A percentile compares a stretch with the other conserved stretches of the same genome.
phyloP scores from a whole-genome alignment of 2,888 invertebrate genomes.

The Tricholauxania praeusta region DNA sequence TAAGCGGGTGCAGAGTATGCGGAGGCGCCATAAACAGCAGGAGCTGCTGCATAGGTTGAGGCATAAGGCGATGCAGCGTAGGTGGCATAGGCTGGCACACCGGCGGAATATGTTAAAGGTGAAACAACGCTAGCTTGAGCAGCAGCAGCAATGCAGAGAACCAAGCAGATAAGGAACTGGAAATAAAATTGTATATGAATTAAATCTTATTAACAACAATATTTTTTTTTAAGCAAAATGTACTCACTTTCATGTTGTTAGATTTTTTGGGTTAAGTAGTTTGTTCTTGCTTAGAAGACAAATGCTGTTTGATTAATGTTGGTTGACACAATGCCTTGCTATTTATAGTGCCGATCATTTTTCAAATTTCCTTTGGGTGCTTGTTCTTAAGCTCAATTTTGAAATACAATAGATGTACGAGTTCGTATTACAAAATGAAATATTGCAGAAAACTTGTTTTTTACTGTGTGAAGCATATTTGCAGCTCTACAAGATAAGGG shows the following conservation, averaged over 20 bases:
- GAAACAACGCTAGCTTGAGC: conserved; percentile 56
- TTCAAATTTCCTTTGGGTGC: too few species aligned
- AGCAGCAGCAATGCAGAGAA: conserved; percentile 57
- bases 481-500: too few species aligned
- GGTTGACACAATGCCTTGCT: not conserved
- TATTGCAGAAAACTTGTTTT: too few species aligned
- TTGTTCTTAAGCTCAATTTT: too few species aligned
- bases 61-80: conserved; percentile 42
- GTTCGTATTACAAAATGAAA: too few species aligned
- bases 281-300: conserved; percentile 20
- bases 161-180: conserved; percentile 60
- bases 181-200: too few species aligned
- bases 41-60: too few species aligned
- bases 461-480: too few species aligned
- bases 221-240: not conserved
- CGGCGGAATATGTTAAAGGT: conserved; percentile 44
- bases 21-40: too few species aligned
- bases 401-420: too few species aligned
- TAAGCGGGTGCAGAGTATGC: conserved; percentile 21
- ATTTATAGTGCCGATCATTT: not conserved
- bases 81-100: conserved; percentile 35
- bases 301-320: conserved; percentile 16
- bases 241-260: conserved; percentile 42
- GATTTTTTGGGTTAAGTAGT: not conserved
- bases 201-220: not conserved